A percentile compares a stretch with the other conserved stretches of the same genome.
phyloP scores from a whole-genome alignment of 2,888 invertebrate species.

The Eristalis arbustorum region DNA sequence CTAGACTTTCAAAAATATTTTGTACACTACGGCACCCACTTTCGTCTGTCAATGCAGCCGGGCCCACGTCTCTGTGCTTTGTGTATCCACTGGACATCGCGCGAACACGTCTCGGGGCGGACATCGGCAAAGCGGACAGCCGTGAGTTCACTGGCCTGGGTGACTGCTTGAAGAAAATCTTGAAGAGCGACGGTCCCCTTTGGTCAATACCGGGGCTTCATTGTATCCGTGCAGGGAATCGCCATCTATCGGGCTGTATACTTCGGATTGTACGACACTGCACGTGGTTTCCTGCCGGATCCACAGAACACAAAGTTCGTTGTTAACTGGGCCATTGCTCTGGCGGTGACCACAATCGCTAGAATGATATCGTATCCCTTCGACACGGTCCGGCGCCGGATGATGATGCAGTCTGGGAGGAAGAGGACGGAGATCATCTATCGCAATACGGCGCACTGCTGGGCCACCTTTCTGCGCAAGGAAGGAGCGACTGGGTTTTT shows the following conservation, averaged over 20 bases:
- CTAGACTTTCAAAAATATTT: no score
- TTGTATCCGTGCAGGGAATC: conserved; percentile 84
- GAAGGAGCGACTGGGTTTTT: conserved; percentile 93
- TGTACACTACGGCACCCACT: no score
- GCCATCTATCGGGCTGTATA: conserved; percentile 95
- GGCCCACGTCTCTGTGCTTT: conserved; percentile 93
- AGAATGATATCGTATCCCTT: conserved; percentile 96
- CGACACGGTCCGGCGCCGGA: conserved; percentile 94
- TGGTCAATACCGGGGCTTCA: conserved; percentile 70
- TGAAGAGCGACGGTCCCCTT: conserved; percentile 90
- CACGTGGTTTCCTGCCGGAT: conserved; percentile 92
- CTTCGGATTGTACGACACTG: conserved; percentile 96
- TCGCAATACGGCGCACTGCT: conserved; percentile 94
- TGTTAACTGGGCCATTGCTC: conserved; percentile 70
- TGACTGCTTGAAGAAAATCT: conserved; percentile 90
- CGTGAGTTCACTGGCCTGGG: conserved; percentile 93
- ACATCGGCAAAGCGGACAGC: conserved; percentile 89
- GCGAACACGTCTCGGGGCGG: conserved; percentile 89
- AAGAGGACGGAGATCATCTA: conserved; percentile 88
- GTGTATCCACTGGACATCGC: conserved; percentile 96
- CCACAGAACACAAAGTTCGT: conserved; percentile 65
- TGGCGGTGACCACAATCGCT: conserved; percentile 87
- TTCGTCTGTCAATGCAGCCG: conserved; percentile 93
- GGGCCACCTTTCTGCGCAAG: conserved; percentile 88
- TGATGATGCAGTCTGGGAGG: conserved; percentile 98